Percentiles rank a stretch among this genome's conserved stretches.
Conservation (phyloP, 37 sponge, comb jelly and placozoan species). For the Beroe ovata region DNA sequence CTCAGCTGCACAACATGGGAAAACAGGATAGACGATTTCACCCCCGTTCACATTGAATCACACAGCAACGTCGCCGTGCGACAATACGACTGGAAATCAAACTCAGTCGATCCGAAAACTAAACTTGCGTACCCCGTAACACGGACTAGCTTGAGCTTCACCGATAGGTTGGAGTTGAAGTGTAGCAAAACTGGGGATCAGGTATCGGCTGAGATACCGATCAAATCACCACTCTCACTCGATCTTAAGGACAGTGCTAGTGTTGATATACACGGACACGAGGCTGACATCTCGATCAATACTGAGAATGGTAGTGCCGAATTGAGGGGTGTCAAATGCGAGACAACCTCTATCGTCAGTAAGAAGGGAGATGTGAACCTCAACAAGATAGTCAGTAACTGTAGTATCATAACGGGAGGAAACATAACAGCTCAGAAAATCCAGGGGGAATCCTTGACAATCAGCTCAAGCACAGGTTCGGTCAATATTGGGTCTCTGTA, state of each 20-base stretch:
- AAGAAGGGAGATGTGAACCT: conserved; percentile 35
- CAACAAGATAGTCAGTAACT: conserved; percentile 51
- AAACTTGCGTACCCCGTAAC: conserved; percentile 1
- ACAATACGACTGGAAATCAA: conserved; percentile 30
- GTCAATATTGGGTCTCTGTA: conserved; percentile 45
- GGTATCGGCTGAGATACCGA: conserved; percentile 9
- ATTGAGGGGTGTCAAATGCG: conserved; percentile 12
- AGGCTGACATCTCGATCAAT: conserved; percentile 17
- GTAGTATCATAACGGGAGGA: conserved; percentile 21
- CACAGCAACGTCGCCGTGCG: not conserved
- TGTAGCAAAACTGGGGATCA: not conserved
- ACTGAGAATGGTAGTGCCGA: not conserved
- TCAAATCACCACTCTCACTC: conserved; percentile 26
- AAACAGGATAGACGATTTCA: conserved; percentile 43
- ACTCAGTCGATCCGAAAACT: conserved; percentile 35
- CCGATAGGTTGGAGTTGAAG: not conserved
- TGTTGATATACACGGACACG: conserved; percentile 29
- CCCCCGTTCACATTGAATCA: conserved; percentile 22
- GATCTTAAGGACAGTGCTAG: not conserved
- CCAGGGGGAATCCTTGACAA: conserved; percentile 26
- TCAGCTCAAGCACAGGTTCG: not conserved
- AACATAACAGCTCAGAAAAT: conserved; percentile 10
- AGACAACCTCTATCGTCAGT: not conserved
- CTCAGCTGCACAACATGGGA: conserved; percentile 15
- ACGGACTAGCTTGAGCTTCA: not conserved